A percentile compares a stretch with the other conserved stretches of the same genome.
These are phyloP conservation scores for Xyliphius kryptos DNA, from an alignment of 2,113 vertebrate species.

Conservation along the genomic window DNA sequence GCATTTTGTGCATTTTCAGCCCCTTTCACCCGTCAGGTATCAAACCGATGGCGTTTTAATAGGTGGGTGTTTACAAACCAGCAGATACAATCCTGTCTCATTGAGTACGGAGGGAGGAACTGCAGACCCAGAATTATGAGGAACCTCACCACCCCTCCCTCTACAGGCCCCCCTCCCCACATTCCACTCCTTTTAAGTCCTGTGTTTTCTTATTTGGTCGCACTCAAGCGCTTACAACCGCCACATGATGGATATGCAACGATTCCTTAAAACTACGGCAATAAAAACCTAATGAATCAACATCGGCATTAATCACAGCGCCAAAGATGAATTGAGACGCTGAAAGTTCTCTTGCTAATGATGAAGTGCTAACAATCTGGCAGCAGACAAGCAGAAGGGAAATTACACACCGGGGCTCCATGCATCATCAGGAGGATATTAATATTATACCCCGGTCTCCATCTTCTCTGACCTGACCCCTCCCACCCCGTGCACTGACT, in stretches of 20 bases:
- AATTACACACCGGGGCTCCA: conserved; percentile 80
- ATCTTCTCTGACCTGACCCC: conserved; percentile 32
- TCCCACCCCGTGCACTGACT: conserved; percentile 48
- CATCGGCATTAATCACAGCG: conserved; percentile 87
- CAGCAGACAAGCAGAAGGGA: conserved; percentile 89
- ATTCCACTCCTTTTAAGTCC: too few species aligned
- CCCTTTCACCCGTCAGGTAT: too few species aligned
- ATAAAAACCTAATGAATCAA: conserved; percentile 99
- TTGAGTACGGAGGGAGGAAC: conserved; percentile 49
- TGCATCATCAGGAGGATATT: too few species aligned
- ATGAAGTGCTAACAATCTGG: conserved; percentile 99
- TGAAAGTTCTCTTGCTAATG: conserved; percentile 91
- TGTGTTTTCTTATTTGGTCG: too few species aligned
- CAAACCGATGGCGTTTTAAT: too few species aligned
- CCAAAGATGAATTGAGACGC: conserved; percentile 95
- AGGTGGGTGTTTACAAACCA: conserved; percentile 35
- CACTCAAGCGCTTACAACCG: conserved; percentile 27
- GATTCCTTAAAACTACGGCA: conserved; percentile 96
- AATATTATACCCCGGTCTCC: not conserved
- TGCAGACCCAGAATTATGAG: conserved; percentile 55
- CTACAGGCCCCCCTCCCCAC: conserved; percentile 28
- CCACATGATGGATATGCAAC: conserved; percentile 71
- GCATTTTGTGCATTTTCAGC: not conserved
- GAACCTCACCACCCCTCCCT: conserved; percentile 8
- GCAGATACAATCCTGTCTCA: conserved; percentile 51